phyloP scores from a whole-genome alignment of 2,888 invertebrate species.

The Hydraecia micacea region DNA sequence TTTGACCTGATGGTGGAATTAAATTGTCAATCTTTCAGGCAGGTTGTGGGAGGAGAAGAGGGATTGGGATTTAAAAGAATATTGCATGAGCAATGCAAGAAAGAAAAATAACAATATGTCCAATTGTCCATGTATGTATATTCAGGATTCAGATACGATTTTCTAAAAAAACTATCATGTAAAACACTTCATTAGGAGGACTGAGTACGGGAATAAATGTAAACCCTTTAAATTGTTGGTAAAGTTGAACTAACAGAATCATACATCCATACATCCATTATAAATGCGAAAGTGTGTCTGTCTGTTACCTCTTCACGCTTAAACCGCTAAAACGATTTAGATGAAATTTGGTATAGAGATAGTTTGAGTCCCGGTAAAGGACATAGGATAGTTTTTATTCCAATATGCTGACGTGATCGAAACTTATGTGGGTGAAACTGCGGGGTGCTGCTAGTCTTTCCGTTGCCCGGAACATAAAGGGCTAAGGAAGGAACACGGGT shows the following conservation, averaged over 20 bases:
- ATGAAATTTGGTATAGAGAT: no score
- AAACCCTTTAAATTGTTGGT: background rate
- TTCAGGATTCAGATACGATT: background rate
- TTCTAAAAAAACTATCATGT: background rate
- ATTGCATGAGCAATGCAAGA: background rate
- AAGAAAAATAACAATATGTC: background rate
- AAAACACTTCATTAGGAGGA: background rate
- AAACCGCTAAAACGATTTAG: no score
- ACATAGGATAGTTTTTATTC: no score
- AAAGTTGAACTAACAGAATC: background rate
- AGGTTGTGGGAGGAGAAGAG: background rate
- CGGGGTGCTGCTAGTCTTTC: no score
- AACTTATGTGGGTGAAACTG: no score
- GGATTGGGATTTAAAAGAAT: background rate
- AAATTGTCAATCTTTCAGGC: constrained; percentile 15
- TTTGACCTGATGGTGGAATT: constrained; percentile 19
- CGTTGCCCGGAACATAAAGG: no score
- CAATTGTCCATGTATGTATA: background rate
- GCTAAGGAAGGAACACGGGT: no score
- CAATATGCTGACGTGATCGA: no score
- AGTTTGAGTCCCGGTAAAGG: no score
- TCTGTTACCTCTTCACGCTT: no score
- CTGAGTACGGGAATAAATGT: background rate
- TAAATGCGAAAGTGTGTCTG: no score
- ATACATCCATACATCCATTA: background rate